phyloP scores from a whole-genome alignment of 2,888 invertebrate species.

The Theristus sp. region DNA sequence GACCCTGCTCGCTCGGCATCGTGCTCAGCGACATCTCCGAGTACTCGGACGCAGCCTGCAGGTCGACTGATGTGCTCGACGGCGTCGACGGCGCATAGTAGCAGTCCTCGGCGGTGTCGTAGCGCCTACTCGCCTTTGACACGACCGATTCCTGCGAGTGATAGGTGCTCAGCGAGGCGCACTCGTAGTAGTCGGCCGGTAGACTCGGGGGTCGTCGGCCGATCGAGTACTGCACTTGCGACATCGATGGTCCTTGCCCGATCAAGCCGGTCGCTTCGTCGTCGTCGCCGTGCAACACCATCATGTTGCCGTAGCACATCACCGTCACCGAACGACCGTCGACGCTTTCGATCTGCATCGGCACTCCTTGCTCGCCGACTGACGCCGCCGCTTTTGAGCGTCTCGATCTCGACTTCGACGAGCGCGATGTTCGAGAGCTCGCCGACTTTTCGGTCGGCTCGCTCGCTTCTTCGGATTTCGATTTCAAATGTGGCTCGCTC shows the following conservation, averaged over 20 bases:
- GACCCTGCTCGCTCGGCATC: not conserved
- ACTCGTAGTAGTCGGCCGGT: not conserved
- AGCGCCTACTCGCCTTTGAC: not conserved
- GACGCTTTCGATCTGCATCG: not conserved
- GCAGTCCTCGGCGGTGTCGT: not conserved
- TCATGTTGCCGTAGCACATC: not conserved
- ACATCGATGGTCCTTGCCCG: not conserved
- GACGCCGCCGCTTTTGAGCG: not conserved
- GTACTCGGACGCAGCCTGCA: not conserved
- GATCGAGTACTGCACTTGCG: not conserved
- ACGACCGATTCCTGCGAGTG: not conserved
- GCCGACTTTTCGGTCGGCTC: not conserved
- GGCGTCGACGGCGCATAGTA: not conserved
- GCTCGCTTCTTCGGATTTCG: not conserved
- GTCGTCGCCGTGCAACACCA: not conserved
- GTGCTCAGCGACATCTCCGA: not conserved
- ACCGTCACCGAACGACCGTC: not conserved
- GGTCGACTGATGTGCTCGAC: not conserved
- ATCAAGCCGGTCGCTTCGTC: not conserved
- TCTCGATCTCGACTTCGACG: not conserved
- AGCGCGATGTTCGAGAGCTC: not conserved
- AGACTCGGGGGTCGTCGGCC: not conserved
- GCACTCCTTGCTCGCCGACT: not conserved
- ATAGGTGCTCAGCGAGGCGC: not conserved
- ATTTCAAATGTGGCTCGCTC: not conserved